Conservation (phyloP, 1,140 invertebrate genomes). For the Meteorus sp. region DNA sequence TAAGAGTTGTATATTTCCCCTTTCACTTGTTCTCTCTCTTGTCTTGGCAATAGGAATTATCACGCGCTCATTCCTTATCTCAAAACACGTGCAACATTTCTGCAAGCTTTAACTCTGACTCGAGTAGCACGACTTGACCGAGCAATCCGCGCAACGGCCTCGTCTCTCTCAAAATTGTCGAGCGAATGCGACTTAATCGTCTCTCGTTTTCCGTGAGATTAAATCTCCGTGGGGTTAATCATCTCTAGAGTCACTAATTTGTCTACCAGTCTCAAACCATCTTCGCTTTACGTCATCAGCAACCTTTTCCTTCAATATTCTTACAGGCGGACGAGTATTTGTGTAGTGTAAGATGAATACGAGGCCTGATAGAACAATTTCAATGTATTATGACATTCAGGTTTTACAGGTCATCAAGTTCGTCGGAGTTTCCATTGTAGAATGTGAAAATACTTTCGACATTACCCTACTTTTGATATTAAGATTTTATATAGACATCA, state of each 20-base stretch:
- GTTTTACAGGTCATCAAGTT: too few relatives aligned
- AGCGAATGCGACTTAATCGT: conserved; percentile 28
- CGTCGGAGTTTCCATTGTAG: too few relatives aligned
- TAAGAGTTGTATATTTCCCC: not conserved
- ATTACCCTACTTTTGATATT: too few relatives aligned
- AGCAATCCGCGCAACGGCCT: not conserved
- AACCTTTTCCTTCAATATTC: conserved; percentile 27
- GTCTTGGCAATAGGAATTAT: too few relatives aligned
- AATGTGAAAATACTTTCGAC: too few relatives aligned
- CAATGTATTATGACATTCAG: not conserved
- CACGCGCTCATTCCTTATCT: conserved; percentile 8
- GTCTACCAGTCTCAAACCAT: conserved; percentile 9
- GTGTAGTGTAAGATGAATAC: not conserved
- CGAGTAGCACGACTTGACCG: conserved; percentile 7
- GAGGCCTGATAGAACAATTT: conserved; percentile 1
- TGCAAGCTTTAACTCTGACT: conserved; percentile 5
- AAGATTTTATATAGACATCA: too few relatives aligned
- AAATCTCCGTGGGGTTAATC: conserved; percentile 30
- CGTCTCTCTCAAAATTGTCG: conserved; percentile 25
- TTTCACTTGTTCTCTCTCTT: too few relatives aligned
- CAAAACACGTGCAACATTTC: conserved; percentile 11
- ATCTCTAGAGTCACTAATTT: conserved; percentile 24
- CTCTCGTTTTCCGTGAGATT: conserved; percentile 31
- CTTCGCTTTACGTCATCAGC: conserved; percentile 2
- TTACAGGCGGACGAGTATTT: not conserved